Conservation (phyloP, 1,140 invertebrate genomes). For the Cepaea nemoralis region DNA sequence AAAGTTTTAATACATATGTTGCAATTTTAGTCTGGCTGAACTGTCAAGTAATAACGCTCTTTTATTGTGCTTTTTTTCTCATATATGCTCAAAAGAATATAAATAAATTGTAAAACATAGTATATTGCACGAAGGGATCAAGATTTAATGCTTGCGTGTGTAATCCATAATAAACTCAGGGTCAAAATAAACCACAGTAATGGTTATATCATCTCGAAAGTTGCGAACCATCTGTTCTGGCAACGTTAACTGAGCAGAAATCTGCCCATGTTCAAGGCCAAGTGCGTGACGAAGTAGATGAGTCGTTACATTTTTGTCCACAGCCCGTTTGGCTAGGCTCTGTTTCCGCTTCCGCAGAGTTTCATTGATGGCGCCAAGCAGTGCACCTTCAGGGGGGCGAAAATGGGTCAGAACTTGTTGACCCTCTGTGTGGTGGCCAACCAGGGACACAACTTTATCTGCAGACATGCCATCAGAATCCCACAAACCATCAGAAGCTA, state of each 20-base stretch:
- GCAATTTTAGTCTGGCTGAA: too few species aligned
- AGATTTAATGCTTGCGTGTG: conserved; percentile 43
- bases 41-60: too few species aligned
- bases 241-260: conserved; percentile 85
- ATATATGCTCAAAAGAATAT: too few species aligned
- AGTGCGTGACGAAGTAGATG: conserved; percentile 93
- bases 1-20: too few species aligned
- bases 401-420: conserved; percentile 76
- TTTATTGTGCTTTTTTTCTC: too few species aligned
- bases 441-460: conserved; percentile 77
- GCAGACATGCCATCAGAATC: conserved; percentile 85
- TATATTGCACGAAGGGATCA: not conserved
- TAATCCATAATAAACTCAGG: conserved; percentile 61
- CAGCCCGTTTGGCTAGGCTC: conserved; percentile 78
- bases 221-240: conserved; percentile 62
- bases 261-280: conserved; percentile 85
- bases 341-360: conserved; percentile 55
- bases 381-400: conserved; percentile 79
- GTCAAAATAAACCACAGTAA: conserved; percentile 71
- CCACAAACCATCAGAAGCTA: conserved; percentile 98
- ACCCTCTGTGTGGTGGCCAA: conserved; percentile 94
- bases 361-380: conserved; percentile 59
- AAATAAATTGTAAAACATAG: too few species aligned
- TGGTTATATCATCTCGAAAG: conserved; percentile 73
- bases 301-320: conserved; percentile 92